Base-by-base conservation (phyloP, 2,113 vertebrate genomes). In the Falco punctatus region DNA sequence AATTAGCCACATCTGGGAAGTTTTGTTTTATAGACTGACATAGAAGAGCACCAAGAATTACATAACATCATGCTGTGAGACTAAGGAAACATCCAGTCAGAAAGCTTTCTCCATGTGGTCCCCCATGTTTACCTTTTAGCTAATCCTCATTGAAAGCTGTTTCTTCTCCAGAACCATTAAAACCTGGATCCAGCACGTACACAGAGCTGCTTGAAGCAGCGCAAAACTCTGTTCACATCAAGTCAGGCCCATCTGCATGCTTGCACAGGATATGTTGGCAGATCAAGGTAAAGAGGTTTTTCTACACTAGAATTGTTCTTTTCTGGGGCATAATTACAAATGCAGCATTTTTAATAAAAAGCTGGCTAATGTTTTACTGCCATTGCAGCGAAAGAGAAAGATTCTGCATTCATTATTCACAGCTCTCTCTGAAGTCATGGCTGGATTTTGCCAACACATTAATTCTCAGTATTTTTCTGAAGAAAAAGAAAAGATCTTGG, bases 391-490 rank as follows among this genome's bases (percentile, higher is more conserved):
- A 57, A 67, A 82, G 58, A 94, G 35, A 92, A 95, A 87, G 74
- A 92, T 83, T 44, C 61, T 21, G 77, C 77, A 89, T 94, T 86
- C 85, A 94, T 95, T 94, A 92, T 87, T 96, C 91, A 95, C 74
- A 90, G 4, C 51, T 77, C 78, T 8, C 93, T 94, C 75, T 77
- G 66, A 95, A 95, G 70, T 94, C 55, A 9, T 14, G 64, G 78
- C 74, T 83, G 70, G 20, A 52, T 95, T 97, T 92, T 95, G 86
- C 91, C 91, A 96, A 90, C 51, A 64, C 71, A 94, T 97, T 95
- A 80, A 94, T 96, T 91, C 77, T 94, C 74, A 58, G 73, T 72
- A 32, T 66, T 94, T 94, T 94, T 48, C 27, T 2, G 1, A 79
- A 32, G 42, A 65, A 72, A 64, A 67, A 73, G 8, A 78, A 82